These are phyloP conservation scores for Apoda limacodes DNA, from an alignment of 2,888 invertebrate genomes.

Conservation along the genomic window DNA sequence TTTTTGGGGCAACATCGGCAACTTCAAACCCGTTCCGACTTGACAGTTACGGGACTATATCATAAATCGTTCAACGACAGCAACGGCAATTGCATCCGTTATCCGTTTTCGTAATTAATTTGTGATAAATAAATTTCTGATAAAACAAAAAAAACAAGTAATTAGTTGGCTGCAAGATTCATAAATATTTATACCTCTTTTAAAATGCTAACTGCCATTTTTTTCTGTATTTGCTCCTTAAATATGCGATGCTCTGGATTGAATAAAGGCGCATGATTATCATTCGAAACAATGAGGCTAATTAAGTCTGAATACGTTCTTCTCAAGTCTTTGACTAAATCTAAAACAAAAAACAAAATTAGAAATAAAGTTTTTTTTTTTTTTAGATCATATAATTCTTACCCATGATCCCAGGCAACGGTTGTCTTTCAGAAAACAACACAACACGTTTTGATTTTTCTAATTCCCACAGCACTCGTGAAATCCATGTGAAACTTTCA, in stretches of 20 bases:
- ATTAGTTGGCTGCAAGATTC: no score
- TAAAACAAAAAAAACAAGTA: no score
- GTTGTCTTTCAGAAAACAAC: conserved; percentile 33
- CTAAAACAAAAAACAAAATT: conserved; percentile 31
- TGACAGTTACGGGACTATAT: no score
- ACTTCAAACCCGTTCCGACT: no score
- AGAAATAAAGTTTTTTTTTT: not conserved
- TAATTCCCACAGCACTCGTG: conserved; percentile 28
- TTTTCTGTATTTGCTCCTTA: conserved; percentile 62
- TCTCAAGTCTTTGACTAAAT: conserved; percentile 77
- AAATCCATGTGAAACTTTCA: conserved; percentile 34
- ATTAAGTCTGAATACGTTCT: conserved; percentile 65
- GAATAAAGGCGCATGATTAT: conserved; percentile 58
- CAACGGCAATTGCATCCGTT: no score
- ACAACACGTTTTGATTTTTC: conserved; percentile 28
- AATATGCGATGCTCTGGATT: conserved; percentile 54
- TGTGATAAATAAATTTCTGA: no score
- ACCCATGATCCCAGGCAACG: conserved; percentile 37
- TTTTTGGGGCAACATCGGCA: no score
- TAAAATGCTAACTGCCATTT: conserved; percentile 75
- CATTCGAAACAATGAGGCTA: conserved; percentile 57
- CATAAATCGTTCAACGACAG: no score
- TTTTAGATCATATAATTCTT: conserved; percentile 5
- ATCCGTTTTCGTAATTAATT: no score
- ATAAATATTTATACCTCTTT: conserved; percentile 28